A percentile compares a stretch with the other conserved stretches of the same genome.
Evolutionary conservation across 2,888 invertebrate genomes (phyloP).

Genomic region (Ochlodes sylvanus): DNA sequence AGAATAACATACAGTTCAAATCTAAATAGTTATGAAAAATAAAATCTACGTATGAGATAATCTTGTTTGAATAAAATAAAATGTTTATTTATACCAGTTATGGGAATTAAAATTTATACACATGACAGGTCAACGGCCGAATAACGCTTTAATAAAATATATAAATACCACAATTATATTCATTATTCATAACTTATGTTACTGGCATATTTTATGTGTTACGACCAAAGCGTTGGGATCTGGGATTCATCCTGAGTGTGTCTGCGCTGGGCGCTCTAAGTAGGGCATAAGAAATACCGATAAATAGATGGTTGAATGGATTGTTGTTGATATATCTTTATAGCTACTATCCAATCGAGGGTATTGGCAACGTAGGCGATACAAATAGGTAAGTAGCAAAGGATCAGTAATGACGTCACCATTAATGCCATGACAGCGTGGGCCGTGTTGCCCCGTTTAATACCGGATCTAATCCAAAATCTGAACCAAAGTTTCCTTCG

Average conservation of each 20-base stretch:
- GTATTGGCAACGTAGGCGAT: background rate
- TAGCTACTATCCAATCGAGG: background rate
- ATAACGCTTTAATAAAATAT: background rate
- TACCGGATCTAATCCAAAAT: slow-evolving; percentile 3
- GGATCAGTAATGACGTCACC: background rate
- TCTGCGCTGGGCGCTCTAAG: too few species aligned
- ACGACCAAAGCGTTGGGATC: background rate
- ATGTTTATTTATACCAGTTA: background rate
- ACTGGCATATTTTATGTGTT: background rate
- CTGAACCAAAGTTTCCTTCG: slow-evolving; percentile 1
- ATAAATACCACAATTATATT: background rate
- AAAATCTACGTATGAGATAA: background rate
- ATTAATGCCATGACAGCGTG: background rate
- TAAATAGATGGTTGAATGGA: too few species aligned
- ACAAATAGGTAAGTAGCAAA: background rate
- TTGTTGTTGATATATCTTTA: too few species aligned
- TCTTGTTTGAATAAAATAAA: background rate
- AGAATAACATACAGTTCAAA: too few species aligned
- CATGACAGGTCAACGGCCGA: slow-evolving; percentile 11
- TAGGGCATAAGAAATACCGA: too few species aligned
- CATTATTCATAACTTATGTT: background rate
- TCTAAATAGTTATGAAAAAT: too few species aligned
- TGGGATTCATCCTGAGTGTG: background rate
- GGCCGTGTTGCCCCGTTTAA: slow-evolving; percentile 1
- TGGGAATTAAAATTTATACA: slow-evolving; percentile 6